These are phyloP conservation scores for Nesoenas mayeri DNA, from an alignment of 2,113 vertebrate species.

Conservation along the genomic window DNA sequence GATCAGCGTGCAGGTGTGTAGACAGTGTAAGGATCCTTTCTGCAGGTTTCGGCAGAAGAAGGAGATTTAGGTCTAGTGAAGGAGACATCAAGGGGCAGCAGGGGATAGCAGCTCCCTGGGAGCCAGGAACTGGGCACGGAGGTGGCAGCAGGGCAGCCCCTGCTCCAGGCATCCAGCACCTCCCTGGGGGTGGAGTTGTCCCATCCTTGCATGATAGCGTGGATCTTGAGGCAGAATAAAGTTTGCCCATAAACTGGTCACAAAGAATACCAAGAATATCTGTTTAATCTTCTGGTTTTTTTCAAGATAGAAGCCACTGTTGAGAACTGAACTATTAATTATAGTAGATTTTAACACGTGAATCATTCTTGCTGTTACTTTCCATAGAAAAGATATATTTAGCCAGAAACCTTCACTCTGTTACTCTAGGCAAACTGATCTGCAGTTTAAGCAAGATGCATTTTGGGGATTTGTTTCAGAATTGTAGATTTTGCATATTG, in stretches of 20 bases:
- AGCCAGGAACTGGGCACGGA: background rate
- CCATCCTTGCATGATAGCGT: background rate
- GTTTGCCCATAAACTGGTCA: background rate
- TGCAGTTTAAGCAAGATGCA: background rate
- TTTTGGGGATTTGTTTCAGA: background rate
- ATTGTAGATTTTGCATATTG: background rate
- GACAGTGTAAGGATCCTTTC: background rate
- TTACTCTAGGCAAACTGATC: background rate
- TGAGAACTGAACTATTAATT: background rate
- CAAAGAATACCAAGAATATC: background rate
- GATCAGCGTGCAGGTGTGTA: background rate
- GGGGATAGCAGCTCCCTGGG: background rate
- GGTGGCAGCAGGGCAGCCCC: background rate
- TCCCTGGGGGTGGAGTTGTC: background rate
- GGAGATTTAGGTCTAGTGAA: background rate
- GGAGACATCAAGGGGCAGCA: fast-evolving
- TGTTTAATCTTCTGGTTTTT: background rate
- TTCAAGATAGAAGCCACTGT: background rate
- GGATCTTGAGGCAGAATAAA: background rate
- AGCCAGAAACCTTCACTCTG: background rate
- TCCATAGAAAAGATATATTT: background rate
- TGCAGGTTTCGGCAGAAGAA: background rate
- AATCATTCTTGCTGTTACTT: background rate
- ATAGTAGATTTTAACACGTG: background rate
- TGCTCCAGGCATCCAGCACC: fast-evolving